phyloP scores from a whole-genome alignment of 2,888 invertebrate genomes.

The Drosophila mimetica region DNA sequence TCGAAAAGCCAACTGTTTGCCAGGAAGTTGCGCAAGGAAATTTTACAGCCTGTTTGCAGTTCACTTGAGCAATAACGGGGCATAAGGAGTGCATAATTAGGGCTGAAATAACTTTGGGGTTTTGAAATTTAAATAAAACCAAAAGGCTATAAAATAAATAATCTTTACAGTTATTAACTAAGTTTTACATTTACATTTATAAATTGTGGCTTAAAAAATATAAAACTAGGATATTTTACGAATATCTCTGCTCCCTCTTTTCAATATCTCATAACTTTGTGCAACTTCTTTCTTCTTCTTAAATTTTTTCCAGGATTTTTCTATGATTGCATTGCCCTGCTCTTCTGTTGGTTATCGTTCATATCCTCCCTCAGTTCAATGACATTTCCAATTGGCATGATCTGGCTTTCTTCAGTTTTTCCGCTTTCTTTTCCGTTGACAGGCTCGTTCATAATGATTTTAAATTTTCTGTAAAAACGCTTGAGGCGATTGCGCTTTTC shows the following conservation, averaged over 20 bases:
- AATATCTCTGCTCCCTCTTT: too few relatives aligned
- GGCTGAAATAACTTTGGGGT: not conserved
- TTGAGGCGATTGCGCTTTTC: slow-evolving; percentile 32
- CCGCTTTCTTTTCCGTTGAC: not conserved
- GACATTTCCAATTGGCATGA: not conserved
- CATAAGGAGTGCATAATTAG: slow-evolving; percentile 35
- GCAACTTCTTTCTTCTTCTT: too few relatives aligned
- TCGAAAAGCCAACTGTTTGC: slow-evolving; percentile 76
- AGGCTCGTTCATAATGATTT: slow-evolving; percentile 39
- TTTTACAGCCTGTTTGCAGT: slow-evolving; percentile 64
- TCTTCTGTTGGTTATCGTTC: not conserved
- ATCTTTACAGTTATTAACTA: too few relatives aligned
- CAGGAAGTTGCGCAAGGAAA: slow-evolving; percentile 69
- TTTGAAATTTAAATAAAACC: not conserved
- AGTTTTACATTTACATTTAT: too few relatives aligned
- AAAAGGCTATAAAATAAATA: not conserved
- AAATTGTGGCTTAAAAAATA: too few relatives aligned
- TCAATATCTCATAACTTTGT: not conserved
- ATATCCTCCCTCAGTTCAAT: slow-evolving; percentile 3
- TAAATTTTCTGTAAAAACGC: slow-evolving; percentile 45
- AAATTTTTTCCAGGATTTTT: not conserved
- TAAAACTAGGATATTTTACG: too few relatives aligned
- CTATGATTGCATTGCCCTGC: not conserved
- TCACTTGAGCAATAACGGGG: slow-evolving; percentile 14
- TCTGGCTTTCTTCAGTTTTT: not conserved